A percentile compares a stretch with the other conserved stretches of the same genome.
These are phyloP conservation scores for Platycercus adscitus DNA, from an alignment of 2,113 vertebrate species.

Conservation along the genomic window DNA sequence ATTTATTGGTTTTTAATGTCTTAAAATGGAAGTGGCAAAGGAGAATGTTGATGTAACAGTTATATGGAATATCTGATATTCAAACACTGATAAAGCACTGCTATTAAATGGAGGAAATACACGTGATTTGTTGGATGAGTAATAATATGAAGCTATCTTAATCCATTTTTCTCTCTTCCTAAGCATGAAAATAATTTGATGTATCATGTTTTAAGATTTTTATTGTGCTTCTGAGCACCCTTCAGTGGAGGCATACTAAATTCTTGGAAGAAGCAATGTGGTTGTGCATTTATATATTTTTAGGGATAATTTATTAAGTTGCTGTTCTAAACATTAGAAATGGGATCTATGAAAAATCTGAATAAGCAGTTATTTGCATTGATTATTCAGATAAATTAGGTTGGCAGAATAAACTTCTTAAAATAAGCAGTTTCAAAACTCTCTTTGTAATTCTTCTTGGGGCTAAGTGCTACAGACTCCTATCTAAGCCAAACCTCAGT, in stretches of 20 bases:
- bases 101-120: neutral
- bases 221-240: neutral
- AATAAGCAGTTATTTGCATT: neutral
- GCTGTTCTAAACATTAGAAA: neutral
- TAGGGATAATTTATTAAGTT: neutral
- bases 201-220: neutral
- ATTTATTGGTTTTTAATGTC: neutral
- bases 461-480: neutral
- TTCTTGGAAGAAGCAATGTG: neutral
- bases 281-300: neutral
- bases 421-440: constrained; percentile 6
- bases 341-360: neutral
- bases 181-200: neutral
- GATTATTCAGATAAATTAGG: neutral
- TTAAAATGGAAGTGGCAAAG: neutral
- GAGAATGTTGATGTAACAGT: neutral
- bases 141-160: neutral
- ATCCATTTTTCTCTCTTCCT: neutral
- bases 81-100: neutral
- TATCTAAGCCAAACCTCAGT: constrained; percentile 4
- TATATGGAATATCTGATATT: neutral
- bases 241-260: neutral
- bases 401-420: neutral
- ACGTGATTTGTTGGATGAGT: neutral
- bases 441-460: neutral